Evolutionary conservation across 53 echinoderm and acorn worm species (phyloP), one percentile per base, ranked within the genome.

Genomic region (Holothuria scabra): DNA sequence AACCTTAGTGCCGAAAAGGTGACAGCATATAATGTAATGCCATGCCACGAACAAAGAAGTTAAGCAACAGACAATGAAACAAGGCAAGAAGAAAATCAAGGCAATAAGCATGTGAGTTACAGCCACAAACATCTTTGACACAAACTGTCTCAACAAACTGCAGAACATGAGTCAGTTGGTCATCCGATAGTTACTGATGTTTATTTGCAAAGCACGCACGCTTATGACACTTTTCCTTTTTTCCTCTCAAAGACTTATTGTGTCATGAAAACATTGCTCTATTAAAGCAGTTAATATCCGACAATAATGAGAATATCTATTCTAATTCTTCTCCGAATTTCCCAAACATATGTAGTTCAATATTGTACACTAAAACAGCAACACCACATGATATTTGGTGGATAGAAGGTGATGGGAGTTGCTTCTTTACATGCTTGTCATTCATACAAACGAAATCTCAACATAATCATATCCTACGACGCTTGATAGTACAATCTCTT

Each of bases 341-440:
- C 12, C 74, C 74, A 32, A 18, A 34, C 38, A 72, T 72, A 21
- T 72, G 20, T 24, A 34, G 20, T 44, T 44, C 74, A 72, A 72
- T 72, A 72, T 32, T 72, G 74, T 72, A 72, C 16, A 72, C 41
- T 44, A 72, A 21, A 13, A 72, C 74, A 35, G 74, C 74, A 72
- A 72, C 46, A 46, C 74, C 74, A 72, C 38, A 18, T 72, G 38
- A 72, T 21, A 72, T 46, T 72, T 72, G 74, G 74, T 38, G 48
- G 24, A 46, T 72, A 72, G 24, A 12, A 34, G 71, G 71, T 72
- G 74, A 72, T 72, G 74, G 74, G 18, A 74, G 18, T 44, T 74
- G 74, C 37, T 74, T 74, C 74, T 74, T 74, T 35, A 74, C 55
- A 49, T 46, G 49, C 26, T 76, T 76, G 56, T 76, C 76, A 76